A percentile compares a stretch with the other conserved stretches of the same genome.
These are phyloP conservation scores for Tachysurus vachellii DNA, from an alignment of 2,113 vertebrate genomes.

Conservation along the genomic window DNA sequence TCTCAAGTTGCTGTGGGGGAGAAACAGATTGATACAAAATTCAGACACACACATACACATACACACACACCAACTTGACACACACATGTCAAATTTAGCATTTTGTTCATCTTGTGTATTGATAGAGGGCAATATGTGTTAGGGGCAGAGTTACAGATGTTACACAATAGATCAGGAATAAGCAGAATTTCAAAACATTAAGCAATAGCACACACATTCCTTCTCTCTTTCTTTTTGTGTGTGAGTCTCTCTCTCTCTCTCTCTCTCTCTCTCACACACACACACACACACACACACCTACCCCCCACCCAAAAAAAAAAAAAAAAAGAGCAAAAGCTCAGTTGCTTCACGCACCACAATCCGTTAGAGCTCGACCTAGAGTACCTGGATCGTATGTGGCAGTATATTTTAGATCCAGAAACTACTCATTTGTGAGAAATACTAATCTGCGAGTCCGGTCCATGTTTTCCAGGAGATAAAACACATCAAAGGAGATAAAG, in stretches of 20 bases:
- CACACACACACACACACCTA: no score
- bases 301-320: no score
- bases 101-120: not conserved
- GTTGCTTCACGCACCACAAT: not conserved
- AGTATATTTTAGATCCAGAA: not conserved
- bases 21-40: conserved; percentile 16
- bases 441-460: not conserved
- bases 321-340: not conserved
- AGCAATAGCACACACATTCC: not conserved
- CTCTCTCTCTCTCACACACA: no score
- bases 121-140: not conserved
- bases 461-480: not conserved
- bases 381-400: not conserved
- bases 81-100: not conserved
- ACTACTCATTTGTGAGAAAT: not conserved
- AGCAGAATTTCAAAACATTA: not conserved
- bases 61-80: no score
- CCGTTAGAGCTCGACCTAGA: not conserved
- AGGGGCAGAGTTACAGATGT: not conserved
- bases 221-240: no score
- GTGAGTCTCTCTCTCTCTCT: no score
- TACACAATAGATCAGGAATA: not conserved
- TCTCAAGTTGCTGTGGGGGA: conserved; percentile 63
- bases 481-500: not conserved
- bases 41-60: no score